These are phyloP conservation scores for Holacanthella duospinosa DNA, from an alignment of 2,888 invertebrate species.

Conservation along the genomic window DNA sequence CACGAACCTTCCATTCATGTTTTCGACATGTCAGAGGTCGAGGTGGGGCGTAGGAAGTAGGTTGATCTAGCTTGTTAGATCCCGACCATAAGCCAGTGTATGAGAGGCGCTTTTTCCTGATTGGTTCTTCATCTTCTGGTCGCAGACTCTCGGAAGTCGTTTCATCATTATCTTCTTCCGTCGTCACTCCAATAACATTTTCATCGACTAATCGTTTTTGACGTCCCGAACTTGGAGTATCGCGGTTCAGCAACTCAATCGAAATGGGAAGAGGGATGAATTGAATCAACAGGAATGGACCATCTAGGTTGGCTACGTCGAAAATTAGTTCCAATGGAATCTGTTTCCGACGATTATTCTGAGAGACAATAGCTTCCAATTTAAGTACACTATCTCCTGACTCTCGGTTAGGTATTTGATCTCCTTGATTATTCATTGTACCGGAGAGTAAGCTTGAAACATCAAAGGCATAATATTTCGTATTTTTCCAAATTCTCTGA, in stretches of 20 bases:
- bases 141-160: too few species aligned
- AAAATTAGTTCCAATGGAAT: background rate
- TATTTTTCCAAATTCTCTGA: too few species aligned
- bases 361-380: background rate
- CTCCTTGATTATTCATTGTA: too few species aligned
- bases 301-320: background rate
- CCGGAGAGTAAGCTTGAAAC: too few species aligned
- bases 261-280: background rate
- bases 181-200: background rate
- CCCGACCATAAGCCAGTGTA: too few species aligned
- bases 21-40: conserved; percentile 15
- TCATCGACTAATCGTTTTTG: background rate
- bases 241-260: background rate
- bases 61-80: too few species aligned
- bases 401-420: too few species aligned
- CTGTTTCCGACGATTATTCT: background rate
- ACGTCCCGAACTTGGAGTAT: background rate
- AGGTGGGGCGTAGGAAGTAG: too few species aligned
- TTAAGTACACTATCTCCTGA: background rate
- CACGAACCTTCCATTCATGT: conserved; percentile 8
- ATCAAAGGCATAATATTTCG: too few species aligned
- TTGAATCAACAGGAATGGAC: background rate
- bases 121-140: too few species aligned
- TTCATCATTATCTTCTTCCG: background rate
- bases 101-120: too few species aligned